Evolutionary conservation across 2,797 vertebrate genomes (phyloP).

Genomic region (Chelon labrosus): DNA sequence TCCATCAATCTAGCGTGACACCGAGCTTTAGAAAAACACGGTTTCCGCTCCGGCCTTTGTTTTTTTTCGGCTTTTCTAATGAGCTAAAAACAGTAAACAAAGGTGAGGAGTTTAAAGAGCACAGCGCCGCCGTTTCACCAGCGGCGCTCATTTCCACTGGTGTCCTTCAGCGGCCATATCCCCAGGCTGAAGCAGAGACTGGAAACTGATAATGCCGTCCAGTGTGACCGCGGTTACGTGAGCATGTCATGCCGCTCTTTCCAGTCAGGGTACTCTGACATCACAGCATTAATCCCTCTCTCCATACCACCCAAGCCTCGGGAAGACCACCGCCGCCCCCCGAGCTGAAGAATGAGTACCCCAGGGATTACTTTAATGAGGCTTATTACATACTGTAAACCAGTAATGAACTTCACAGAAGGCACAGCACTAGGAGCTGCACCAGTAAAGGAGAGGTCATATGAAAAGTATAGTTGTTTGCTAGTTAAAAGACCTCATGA

Average conservation of each 20-base stretch:
- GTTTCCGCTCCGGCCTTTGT: slow-evolving; percentile 56
- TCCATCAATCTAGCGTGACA: slow-evolving; percentile 75
- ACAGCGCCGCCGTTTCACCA: slow-evolving; percentile 28
- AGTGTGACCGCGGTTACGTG: slow-evolving; percentile 52
- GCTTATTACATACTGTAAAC: slow-evolving; percentile 63
- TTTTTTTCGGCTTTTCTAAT: slow-evolving; percentile 65
- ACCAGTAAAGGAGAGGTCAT: slow-evolving; percentile 46
- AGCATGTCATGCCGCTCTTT: slow-evolving; percentile 72
- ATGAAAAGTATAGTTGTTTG: slow-evolving; percentile 50
- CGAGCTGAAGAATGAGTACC: slow-evolving; percentile 42
- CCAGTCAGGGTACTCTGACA: slow-evolving; percentile 74
- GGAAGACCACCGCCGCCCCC: slow-evolving; percentile 65
- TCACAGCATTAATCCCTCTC: slow-evolving; percentile 70
- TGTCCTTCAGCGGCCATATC: slow-evolving; percentile 75
- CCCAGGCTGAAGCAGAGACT: slow-evolving; percentile 61
- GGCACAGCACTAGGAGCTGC: slow-evolving; percentile 27
- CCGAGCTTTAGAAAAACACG: slow-evolving; percentile 51
- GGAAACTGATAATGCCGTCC: slow-evolving; percentile 73
- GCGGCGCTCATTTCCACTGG: slow-evolving; percentile 75
- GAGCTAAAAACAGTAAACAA: slow-evolving; percentile 56
- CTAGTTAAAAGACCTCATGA: slow-evolving; percentile 39
- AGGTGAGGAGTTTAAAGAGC: slow-evolving; percentile 49
- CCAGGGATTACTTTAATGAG: slow-evolving; percentile 71
- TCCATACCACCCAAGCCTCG: slow-evolving; percentile 73
- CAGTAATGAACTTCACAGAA: slow-evolving; percentile 65